Percentiles rank a stretch among this genome's conserved stretches.
These are phyloP conservation scores for Linnaemya tessellans DNA, from an alignment of 2,888 invertebrate species.

Conservation along the genomic window DNA sequence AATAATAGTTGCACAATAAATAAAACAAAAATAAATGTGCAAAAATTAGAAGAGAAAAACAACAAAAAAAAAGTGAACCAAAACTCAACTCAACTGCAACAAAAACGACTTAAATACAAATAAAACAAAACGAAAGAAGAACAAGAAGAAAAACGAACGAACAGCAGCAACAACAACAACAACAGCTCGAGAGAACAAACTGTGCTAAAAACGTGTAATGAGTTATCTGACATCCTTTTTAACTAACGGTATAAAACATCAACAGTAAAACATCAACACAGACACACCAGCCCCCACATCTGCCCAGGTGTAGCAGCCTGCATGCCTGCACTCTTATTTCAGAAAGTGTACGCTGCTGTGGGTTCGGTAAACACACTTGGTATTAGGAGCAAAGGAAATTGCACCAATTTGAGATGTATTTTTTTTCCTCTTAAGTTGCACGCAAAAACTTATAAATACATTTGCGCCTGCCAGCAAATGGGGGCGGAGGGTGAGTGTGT, in stretches of 20 bases:
- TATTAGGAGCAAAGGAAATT: slow-evolving; percentile 69
- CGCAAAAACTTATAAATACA: slow-evolving; percentile 33
- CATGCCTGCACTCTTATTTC: background rate
- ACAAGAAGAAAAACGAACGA: slow-evolving; percentile 6
- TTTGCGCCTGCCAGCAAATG: slow-evolving; percentile 37
- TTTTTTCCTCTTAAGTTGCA: slow-evolving; percentile 47
- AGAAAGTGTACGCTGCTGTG: background rate
- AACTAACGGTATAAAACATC: slow-evolving; percentile 50
- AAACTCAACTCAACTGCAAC: slow-evolving; percentile 56
- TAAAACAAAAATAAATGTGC: slow-evolving; percentile 57
- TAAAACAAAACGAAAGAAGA: slow-evolving; percentile 42
- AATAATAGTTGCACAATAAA: slow-evolving; percentile 65
- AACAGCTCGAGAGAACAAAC: slow-evolving; percentile 50
- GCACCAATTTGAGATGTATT: slow-evolving; percentile 68
- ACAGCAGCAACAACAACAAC: no score
- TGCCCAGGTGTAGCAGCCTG: background rate
- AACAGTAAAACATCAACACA: background rate
- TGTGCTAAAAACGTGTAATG: slow-evolving; percentile 70
- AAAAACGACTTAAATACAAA: slow-evolving; percentile 58
- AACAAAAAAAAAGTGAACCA: slow-evolving; percentile 27
- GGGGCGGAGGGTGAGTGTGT: slow-evolving; percentile 23
- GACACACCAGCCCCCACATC: background rate
- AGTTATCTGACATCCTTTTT: slow-evolving; percentile 68
- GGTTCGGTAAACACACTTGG: slow-evolving; percentile 43
- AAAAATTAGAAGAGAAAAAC: slow-evolving; percentile 21